Base-by-base conservation (phyloP, 1,140 invertebrate species). In the Oreohelix idahoensis region DNA sequence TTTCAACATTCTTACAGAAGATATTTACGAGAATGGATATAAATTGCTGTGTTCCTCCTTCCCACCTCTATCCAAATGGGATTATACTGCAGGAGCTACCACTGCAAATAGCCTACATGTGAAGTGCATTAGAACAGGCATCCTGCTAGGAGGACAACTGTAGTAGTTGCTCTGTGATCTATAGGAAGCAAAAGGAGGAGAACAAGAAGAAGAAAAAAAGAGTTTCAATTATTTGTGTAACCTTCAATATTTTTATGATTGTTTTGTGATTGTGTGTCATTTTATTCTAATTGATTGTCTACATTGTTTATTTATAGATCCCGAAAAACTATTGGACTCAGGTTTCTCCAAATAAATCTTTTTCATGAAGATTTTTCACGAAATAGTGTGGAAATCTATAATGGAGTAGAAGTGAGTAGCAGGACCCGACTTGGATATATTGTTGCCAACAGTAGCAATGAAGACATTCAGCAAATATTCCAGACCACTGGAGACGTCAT, bases 321-420 rank as follows among this genome's bases (percentile, higher is more conserved):
- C 23, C 1, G 45, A 76, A 51, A 23, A 80, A 81, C 66, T 32
- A 86, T 93, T 23, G 88, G 89, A 17, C 73, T 93, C 23, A 85
- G 92, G 26, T 93, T 99, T 36, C 93, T 99, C 20, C 98, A 99
- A 89, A 96, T 98, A 84, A 98, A 98, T 93, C 92, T 99, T 20
- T 98, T 97, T 86, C 97, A 99, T 91, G 97, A 97, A 73, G 97
- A 95, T 95, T 85, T 96, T 95, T 17, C 95, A 95, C 90, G 95
- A 0, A 98, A 99, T 92, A 95, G 95, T 10, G 95, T 99, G 17
- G 95, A 95, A 70, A 93, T 99, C 0, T 98, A 96, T 91, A 97
- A 99, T 92, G 98, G 98, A 15, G 96, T 97, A 89, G 95, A 97
- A 87, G 98, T 98, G 84, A 98, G 98, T 89, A 94, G 95, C 1